Evolutionary conservation across 2,113 vertebrate species (phyloP).

Genomic region (Heterocephalus glaber): DNA sequence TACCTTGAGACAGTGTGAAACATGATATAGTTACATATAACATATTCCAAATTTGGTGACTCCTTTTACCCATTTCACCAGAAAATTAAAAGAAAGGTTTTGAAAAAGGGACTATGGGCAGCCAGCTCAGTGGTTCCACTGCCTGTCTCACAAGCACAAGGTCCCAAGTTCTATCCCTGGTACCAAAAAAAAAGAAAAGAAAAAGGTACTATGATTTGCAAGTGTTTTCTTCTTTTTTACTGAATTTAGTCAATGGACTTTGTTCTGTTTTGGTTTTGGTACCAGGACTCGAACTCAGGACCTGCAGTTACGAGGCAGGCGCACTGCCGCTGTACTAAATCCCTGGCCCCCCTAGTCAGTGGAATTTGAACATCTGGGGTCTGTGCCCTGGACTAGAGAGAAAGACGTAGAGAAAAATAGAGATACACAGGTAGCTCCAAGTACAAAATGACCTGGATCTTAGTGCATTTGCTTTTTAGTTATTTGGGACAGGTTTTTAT

Average conservation of each 20-base stretch:
- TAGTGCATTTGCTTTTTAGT: slow-evolving; percentile 26
- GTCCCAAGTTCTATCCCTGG: no score
- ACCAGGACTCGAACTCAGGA: no score
- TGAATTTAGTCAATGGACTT: slow-evolving; percentile 35
- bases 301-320: no score
- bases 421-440: background rate
- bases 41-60: background rate
- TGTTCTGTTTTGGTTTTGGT: no score
- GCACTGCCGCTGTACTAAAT: no score
- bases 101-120: background rate
- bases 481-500: background rate
- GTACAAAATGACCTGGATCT: background rate
- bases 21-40: background rate
- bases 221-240: slow-evolving; percentile 18
- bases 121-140: no score
- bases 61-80: slow-evolving; percentile 24
- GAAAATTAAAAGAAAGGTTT: slow-evolving; percentile 47
- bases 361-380: background rate
- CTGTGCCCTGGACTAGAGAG: background rate
- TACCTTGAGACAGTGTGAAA: slow-evolving; percentile 21
- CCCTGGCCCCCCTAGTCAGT: no score
- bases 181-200: slow-evolving; percentile 31
- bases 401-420: background rate
- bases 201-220: background rate
- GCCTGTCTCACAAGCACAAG: no score